Evolutionary conservation across 2,797 vertebrate genomes (phyloP), one percentile per base, ranked within the genome.

Genomic region (Lacerta viridis): DNA sequence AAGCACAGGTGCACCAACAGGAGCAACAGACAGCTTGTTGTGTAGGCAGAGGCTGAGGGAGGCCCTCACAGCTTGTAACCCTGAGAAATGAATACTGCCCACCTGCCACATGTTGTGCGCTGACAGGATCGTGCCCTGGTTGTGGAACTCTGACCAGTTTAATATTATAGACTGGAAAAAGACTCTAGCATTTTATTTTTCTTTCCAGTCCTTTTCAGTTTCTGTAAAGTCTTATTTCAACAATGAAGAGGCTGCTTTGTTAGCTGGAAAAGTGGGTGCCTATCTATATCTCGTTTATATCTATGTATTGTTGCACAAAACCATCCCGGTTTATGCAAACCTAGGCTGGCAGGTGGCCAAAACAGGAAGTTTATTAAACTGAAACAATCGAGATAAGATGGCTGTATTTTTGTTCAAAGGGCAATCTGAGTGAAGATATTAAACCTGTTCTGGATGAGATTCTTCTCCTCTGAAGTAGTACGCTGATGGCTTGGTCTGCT

Each of bases 211-310:
- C 17, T n/a, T 69, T 29, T 81, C 80, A 15, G 4, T 18, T 25
- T 86, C 75, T 68, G 75, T 68, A 33, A 39, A 64, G n/a, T 69
- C 11, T 43, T 86, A 64, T 5, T 78, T 43, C 84, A 66, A 75
- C 61, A 78, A 68, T 50, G 50, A 50, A 78, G 23, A 23, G 23
- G 7, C 4, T 39, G 17, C 4, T 86, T 59, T 68, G 41, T 27
- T 72, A 72, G 66, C 46, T 78, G n/a, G 7, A 80, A 86, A 55
- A 36, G 46, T 1, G 46, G 50, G 29, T 55, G 23, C 17, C 23
- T 64, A 64, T 23, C 61, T 64, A 23, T 64, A 64, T 8, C 13
- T 59, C 6, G 55, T 25, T 75, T 59, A 25, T 59, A 29, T 78
- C 25, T 25, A 77, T 84, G 27, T 75, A 75, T 75, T 75, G 17